phyloP scores from a whole-genome alignment of 2,797 vertebrate genomes.

The Helarctos malayanus region DNA sequence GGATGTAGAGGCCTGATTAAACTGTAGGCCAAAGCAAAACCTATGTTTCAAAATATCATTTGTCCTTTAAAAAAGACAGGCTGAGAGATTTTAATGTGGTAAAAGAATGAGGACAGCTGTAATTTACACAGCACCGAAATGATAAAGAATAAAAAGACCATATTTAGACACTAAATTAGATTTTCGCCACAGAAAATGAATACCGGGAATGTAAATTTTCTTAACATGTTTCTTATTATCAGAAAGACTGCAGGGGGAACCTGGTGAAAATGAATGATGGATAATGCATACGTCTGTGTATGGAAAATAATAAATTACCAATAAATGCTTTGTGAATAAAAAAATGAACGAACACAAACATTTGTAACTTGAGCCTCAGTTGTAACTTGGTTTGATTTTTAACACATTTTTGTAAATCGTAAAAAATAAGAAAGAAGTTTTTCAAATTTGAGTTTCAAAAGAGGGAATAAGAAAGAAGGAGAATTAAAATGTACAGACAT shows the following conservation, averaged over 20 bases:
- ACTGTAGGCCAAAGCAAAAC: conserved; percentile 65
- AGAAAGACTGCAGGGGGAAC: background rate
- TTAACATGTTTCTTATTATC: background rate
- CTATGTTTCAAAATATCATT: conserved; percentile 60
- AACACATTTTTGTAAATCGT: background rate
- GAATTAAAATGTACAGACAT: background rate
- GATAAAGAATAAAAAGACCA: conserved; percentile 1
- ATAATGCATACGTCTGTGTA: background rate
- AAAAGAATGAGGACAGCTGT: conserved; percentile 13
- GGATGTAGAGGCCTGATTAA: conserved; percentile 69
- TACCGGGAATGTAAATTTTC: background rate
- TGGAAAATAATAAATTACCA: conserved; percentile 5
- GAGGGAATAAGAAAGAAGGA: background rate
- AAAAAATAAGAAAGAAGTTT: background rate
- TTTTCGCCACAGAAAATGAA: conserved; percentile 37
- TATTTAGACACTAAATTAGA: background rate
- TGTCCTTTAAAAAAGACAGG: conserved; percentile 57
- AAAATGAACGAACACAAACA: background rate
- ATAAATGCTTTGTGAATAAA: background rate
- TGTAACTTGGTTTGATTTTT: conserved; percentile 9
- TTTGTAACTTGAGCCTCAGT: background rate
- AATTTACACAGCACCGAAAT: conserved; percentile 52
- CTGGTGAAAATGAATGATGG: conserved; percentile 20
- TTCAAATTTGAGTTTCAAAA: conserved; percentile 20
- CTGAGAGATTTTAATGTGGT: background rate